phyloP scores from a whole-genome alignment of 2,797 vertebrate species.

The Hyperoplus lanceolatus region DNA sequence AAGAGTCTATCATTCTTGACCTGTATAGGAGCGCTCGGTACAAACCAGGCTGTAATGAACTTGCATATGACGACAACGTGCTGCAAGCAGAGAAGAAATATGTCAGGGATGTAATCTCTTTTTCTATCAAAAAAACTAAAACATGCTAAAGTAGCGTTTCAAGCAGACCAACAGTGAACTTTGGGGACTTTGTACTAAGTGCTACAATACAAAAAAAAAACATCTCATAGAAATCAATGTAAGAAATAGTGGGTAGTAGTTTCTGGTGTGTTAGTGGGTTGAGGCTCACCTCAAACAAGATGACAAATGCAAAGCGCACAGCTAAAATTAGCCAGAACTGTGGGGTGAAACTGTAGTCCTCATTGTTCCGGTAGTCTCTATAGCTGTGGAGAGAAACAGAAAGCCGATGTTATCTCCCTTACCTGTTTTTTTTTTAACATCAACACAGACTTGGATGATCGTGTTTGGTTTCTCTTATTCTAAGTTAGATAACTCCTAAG shows the following conservation, averaged over 20 bases:
- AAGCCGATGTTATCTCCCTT: not conserved
- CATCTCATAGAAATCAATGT: not conserved
- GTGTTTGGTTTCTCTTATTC: not conserved
- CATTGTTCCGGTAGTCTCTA: slow-evolving; percentile 89
- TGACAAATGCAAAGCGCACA: slow-evolving; percentile 91
- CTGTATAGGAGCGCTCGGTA: slow-evolving; percentile 88
- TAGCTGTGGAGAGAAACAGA: slow-evolving; percentile 83
- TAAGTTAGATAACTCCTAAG: not conserved
- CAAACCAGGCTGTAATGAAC: slow-evolving; percentile 92
- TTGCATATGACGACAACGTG: slow-evolving; percentile 93
- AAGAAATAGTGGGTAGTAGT: not conserved
- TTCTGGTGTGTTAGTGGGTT: not conserved
- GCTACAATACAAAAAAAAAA: not conserved
- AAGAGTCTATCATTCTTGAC: slow-evolving; percentile 89
- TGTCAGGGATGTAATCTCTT: slow-evolving; percentile 23
- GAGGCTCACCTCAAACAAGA: slow-evolving; percentile 92
- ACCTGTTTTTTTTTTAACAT: slow-evolving; percentile 4
- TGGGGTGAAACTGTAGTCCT: slow-evolving; percentile 85
- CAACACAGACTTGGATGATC: not conserved
- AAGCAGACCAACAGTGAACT: not conserved
- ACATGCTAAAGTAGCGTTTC: not conserved
- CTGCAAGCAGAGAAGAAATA: slow-evolving; percentile 76
- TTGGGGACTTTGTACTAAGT: not conserved
- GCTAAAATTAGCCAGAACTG: slow-evolving; percentile 96
- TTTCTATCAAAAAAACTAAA: not conserved